A percentile compares a stretch with the other conserved stretches of the same genome.
phyloP scores from a whole-genome alignment of 2,888 invertebrate genomes.

The Macrophya annulata region DNA sequence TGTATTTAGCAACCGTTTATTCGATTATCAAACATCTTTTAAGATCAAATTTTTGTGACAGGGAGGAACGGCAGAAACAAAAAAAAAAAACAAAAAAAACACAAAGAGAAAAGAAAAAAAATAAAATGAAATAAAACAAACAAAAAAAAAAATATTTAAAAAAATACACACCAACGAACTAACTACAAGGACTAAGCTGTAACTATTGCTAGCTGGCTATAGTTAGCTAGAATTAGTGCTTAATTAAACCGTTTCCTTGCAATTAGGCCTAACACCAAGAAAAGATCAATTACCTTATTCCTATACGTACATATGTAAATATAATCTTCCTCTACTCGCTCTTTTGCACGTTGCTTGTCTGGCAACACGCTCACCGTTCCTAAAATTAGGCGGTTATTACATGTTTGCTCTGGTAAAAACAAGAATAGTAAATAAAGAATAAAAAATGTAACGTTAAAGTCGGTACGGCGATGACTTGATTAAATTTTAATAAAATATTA shows the following conservation, averaged over 20 bases:
- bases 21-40: slow-evolving; percentile 9
- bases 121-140: not conserved
- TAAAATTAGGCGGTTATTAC: slow-evolving; percentile 1
- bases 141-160: slow-evolving; percentile 48
- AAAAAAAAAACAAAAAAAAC: slow-evolving; percentile 58
- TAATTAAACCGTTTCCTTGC: slow-evolving; percentile 66
- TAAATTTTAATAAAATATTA: not conserved
- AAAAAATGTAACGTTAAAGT: slow-evolving; percentile 13
- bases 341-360: slow-evolving; percentile 72
- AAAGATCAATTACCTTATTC: slow-evolving; percentile 61
- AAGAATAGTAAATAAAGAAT: not conserved
- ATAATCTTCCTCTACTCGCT: slow-evolving; percentile 63
- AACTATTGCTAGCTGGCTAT: slow-evolving; percentile 59
- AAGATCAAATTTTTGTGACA: slow-evolving; percentile 59
- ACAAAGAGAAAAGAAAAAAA: slow-evolving; percentile 58
- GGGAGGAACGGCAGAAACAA: slow-evolving; percentile 57
- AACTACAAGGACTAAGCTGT: slow-evolving; percentile 58
- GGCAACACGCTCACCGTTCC: slow-evolving; percentile 61
- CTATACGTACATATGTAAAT: slow-evolving; percentile 60
- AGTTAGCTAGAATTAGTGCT: slow-evolving; percentile 60
- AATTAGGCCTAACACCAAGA: slow-evolving; percentile 71
- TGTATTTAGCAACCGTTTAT: slow-evolving; percentile 44
- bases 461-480: not conserved
- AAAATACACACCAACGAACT: slow-evolving; percentile 68
- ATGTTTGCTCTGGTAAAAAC: slow-evolving; percentile 19